These are phyloP conservation scores for Typhlichthys eigenmanni DNA, from an alignment of 2,797 vertebrate species.

Conservation along the genomic window DNA sequence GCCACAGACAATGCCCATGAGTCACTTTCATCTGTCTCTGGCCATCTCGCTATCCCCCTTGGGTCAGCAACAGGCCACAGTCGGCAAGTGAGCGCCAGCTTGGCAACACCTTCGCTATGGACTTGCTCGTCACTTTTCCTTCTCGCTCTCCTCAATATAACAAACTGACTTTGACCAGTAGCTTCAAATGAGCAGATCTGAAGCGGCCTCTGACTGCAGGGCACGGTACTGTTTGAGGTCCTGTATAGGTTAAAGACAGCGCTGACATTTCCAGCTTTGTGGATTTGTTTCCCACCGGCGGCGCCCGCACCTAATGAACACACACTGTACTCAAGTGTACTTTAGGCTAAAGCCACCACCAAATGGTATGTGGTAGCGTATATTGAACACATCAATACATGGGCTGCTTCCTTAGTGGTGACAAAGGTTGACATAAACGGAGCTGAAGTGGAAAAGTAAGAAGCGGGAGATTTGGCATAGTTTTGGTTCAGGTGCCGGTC, in stretches of 20 bases:
- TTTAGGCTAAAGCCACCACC: background rate
- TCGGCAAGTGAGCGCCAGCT: conserved; percentile 9
- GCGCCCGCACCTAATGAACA: background rate
- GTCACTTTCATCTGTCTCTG: conserved; percentile 50
- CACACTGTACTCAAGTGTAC: background rate
- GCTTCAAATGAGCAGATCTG: background rate
- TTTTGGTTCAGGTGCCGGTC: conserved; percentile 56
- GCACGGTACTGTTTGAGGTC: no score
- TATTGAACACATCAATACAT: background rate
- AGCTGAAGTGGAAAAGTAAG: conserved; percentile 61
- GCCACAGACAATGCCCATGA: conserved; percentile 34
- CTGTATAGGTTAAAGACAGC: background rate
- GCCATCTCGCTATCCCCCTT: conserved; percentile 21
- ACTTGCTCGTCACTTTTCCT: conserved; percentile 16
- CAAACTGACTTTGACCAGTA: conserved; percentile 21
- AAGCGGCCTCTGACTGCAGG: background rate
- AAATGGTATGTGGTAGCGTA: background rate
- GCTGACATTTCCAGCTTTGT: background rate
- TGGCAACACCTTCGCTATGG: background rate
- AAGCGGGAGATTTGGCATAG: conserved; percentile 27
- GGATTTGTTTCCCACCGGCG: background rate
- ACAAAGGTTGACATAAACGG: conserved; percentile 32
- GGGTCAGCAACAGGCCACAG: conserved; percentile 28
- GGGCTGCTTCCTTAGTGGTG: background rate
- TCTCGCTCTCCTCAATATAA: conserved; percentile 18